phyloP scores from a whole-genome alignment of 2,797 vertebrate genomes.

The Eupleurogrammus muticus region DNA sequence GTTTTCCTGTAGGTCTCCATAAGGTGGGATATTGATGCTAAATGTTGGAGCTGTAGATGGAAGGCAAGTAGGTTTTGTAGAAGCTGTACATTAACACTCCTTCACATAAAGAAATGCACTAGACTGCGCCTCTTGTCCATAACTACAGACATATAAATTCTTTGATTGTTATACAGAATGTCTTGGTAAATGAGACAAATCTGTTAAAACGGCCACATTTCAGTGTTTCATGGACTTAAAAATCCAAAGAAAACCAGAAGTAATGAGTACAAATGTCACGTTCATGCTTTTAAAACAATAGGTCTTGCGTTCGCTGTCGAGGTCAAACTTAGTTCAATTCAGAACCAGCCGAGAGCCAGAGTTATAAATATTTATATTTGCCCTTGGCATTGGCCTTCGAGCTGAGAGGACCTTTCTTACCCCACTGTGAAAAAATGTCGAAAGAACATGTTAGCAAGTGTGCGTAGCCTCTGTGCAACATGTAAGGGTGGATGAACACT shows the following conservation, averaged over 20 bases:
- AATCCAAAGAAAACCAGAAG: neutral
- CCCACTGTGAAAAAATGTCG: slow-evolving; percentile 28
- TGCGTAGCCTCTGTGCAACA: slow-evolving; percentile 21
- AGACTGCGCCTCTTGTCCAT: neutral
- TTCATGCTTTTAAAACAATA: slow-evolving; percentile 27
- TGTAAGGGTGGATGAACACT: slow-evolving; percentile 11
- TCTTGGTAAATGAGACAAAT: neutral
- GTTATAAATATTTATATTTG: slow-evolving; percentile 65
- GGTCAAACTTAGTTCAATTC: slow-evolving; percentile 37
- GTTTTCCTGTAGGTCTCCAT: neutral
- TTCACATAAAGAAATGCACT: slow-evolving; percentile 4
- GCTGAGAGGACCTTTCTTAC: slow-evolving; percentile 30
- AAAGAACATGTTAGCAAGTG: slow-evolving; percentile 9
- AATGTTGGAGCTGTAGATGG: slow-evolving; percentile 6
- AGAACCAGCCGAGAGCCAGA: slow-evolving; percentile 28
- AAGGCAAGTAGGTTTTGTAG: slow-evolving; percentile 3
- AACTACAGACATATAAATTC: slow-evolving; percentile 10
- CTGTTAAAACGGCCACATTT: neutral
- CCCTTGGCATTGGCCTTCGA: slow-evolving; percentile 29
- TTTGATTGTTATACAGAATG: neutral
- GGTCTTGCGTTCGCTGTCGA: neutral
- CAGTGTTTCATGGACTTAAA: neutral
- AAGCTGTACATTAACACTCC: neutral
- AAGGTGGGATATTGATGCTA: neutral
- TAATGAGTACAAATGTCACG: neutral